Evolutionary conservation across 2,797 vertebrate genomes (phyloP), one percentile per base, ranked within the genome.

Genomic region (Avahi laniger): DNA sequence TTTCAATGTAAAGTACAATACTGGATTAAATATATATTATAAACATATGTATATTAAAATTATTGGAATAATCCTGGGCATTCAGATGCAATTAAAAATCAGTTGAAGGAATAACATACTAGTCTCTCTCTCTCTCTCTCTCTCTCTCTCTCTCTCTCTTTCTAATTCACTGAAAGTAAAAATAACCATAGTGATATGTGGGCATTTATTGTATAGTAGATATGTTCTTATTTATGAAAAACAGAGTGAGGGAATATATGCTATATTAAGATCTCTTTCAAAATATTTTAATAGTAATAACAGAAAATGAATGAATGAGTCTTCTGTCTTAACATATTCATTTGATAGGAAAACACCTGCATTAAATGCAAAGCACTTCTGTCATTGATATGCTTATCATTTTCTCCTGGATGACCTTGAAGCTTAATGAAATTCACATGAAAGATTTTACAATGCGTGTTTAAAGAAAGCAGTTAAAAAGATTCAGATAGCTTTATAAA

Each of bases 361-460:
- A 59, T 81, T 85, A 70, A 93, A 97, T 86, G 93, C 70, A 90
- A 90, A 96, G 57, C 18, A 11, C 82, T 95, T 81, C 69, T 97
- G 94, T 97, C 90, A 5, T 2, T 85, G 96, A 67, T 3, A 2
- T 79, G 57, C 96, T 93, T 93, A 75, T 86, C 88, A 94, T 95
- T 98, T 97, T 93, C 91, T 97, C 96, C 85, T 97, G 97, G 97
- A 75, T 98, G 98, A 98, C 98, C 98, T 98, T 98, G 98, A 98
- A 97, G 94, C 94, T 97, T 96, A 97, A 89, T 96, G 89, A 95
- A 95, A 88, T 97, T 84, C 94, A 97, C 96, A 97, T 94, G 97
- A 98, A 97, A 98, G 97, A 92, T 88, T 97, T 98, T 97, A 96
- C 96, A 89, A 96, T 79, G 93, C 13, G 1, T 93, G 89, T 93